Conservation (phyloP, 2,888 invertebrate genomes). For the Empis livida region DNA sequence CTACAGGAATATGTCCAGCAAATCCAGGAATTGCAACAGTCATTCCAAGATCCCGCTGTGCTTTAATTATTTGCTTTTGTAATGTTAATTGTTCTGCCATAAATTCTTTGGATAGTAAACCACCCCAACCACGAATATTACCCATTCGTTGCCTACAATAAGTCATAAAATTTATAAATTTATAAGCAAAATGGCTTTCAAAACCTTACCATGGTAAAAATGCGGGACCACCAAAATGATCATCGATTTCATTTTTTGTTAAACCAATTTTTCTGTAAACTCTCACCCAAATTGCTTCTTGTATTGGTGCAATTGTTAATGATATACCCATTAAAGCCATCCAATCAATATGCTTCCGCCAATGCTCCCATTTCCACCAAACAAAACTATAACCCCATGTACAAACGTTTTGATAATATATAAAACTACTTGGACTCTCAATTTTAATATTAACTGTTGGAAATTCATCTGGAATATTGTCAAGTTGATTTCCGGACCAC, state of each 20-base stretch:
- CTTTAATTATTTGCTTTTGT: conserved; percentile 57
- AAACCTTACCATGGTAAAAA: conserved; percentile 81
- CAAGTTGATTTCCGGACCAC: conserved; percentile 65
- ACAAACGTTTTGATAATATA: conserved; percentile 93
- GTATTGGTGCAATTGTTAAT: conserved; percentile 69
- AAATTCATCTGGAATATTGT: conserved; percentile 42
- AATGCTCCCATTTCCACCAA: conserved; percentile 77
- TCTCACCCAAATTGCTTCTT: conserved; percentile 77
- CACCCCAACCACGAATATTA: conserved; percentile 82
- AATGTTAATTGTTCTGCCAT: conserved; percentile 51
- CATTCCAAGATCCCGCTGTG: conserved; percentile 75
- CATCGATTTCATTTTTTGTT: conserved; percentile 57
- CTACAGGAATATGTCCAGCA: conserved; percentile 77
- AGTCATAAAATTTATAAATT: too few relatives aligned
- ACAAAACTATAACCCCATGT: conserved; percentile 70
- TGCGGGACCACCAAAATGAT: conserved; percentile 82
- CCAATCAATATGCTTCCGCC: conserved; percentile 88
- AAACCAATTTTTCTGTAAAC: conserved; percentile 65
- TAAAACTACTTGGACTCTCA: conserved; percentile 56
- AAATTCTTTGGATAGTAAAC: conserved; percentile 63
- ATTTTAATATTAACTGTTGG: conserved; percentile 43
- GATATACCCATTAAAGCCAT: conserved; percentile 93
- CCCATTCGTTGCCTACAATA: conserved; percentile 68
- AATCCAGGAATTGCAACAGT: conserved; percentile 80
- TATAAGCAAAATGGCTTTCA: too few relatives aligned